Conservation (phyloP, 2,888 invertebrate species). For the Hypomecis punctinalis region DNA sequence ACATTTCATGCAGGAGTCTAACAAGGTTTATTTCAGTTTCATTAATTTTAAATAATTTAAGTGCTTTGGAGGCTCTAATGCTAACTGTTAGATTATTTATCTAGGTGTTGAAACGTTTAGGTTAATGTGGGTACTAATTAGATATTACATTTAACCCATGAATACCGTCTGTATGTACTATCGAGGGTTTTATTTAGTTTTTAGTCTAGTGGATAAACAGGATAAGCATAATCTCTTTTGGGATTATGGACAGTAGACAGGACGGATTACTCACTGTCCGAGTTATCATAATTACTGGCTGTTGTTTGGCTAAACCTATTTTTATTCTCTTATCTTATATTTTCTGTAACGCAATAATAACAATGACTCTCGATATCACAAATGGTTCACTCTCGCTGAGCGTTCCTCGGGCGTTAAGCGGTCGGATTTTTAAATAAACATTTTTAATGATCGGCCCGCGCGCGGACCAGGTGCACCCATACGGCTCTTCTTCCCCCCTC, state of each 20-base stretch:
- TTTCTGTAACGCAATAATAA: slow-evolving; percentile 35
- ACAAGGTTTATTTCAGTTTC: background rate
- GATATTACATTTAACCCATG: no score
- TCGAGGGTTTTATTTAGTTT: background rate
- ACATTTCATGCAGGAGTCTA: slow-evolving; percentile 29
- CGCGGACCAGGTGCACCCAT: slow-evolving; percentile 80
- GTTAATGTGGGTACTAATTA: no score
- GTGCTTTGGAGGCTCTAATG: no score
- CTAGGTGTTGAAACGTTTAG: no score
- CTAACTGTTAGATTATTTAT: no score
- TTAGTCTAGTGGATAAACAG: background rate
- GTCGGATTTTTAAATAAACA: slow-evolving; percentile 86
- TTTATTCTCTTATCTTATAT: slow-evolving; percentile 24
- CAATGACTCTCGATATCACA: slow-evolving; percentile 35
- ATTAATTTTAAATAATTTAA: no score
- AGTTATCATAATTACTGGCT: background rate
- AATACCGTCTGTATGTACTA: background rate
- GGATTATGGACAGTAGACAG: background rate
- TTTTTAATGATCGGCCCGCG: slow-evolving; percentile 84
- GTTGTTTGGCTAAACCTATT: slow-evolving; percentile 7
- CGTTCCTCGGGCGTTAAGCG: slow-evolving; percentile 73
- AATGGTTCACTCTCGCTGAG: slow-evolving; percentile 60
- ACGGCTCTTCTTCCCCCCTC: slow-evolving; percentile 66
- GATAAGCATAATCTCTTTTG: background rate
- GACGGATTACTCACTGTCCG: background rate